A percentile compares a stretch with the other conserved stretches of the same genome.
phyloP scores from a whole-genome alignment of 2,113 vertebrate species.

The Ramphastos sulfuratus region DNA sequence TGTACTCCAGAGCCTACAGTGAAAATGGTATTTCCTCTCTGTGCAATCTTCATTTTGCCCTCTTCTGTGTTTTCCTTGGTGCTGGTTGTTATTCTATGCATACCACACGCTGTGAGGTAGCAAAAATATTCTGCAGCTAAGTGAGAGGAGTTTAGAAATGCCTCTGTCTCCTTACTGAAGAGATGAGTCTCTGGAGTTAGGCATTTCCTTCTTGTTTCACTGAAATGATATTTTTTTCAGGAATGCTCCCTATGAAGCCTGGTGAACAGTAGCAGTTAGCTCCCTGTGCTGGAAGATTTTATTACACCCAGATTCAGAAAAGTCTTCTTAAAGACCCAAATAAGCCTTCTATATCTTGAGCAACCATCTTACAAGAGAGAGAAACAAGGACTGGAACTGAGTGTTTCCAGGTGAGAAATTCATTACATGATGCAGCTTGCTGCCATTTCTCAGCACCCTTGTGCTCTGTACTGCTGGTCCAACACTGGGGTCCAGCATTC shows the following conservation, averaged over 20 bases:
- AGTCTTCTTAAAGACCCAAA: not conserved
- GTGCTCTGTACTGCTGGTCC: no score
- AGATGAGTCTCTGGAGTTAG: not conserved
- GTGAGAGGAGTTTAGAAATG: not conserved
- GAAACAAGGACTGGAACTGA: not conserved
- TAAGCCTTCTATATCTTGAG: not conserved
- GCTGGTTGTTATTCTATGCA: not conserved
- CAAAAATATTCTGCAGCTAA: not conserved
- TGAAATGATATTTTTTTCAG: not conserved
- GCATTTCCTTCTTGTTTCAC: not conserved
- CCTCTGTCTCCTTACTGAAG: not conserved
- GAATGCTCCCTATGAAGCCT: not conserved
- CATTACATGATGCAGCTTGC: rapidly evolving
- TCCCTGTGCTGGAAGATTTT: not conserved
- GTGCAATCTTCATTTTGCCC: not conserved
- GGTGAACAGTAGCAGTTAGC: not conserved
- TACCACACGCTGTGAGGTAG: not conserved
- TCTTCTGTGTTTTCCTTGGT: not conserved
- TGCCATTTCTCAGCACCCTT: not conserved
- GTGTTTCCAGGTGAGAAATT: not conserved
- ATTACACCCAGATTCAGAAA: not conserved
- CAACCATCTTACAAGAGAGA: not conserved
- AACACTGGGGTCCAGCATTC: not conserved
- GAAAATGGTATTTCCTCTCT: not conserved
- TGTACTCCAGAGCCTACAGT: not conserved